A percentile compares a stretch with the other conserved stretches of the same genome.
phyloP scores from a whole-genome alignment of 2,888 invertebrate genomes.

The Tinea semifulvella region DNA sequence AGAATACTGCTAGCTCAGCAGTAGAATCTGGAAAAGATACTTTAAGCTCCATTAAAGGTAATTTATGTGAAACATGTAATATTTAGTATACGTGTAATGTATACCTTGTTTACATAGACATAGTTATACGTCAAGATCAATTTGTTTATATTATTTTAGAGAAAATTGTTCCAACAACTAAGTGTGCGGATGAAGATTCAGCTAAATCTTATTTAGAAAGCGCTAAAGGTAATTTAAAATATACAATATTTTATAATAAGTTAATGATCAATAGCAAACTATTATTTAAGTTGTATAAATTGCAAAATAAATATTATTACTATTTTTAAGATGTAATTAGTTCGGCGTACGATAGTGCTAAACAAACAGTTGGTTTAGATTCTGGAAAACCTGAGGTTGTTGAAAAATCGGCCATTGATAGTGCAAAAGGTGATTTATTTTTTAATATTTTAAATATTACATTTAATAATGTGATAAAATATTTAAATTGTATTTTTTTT shows the following conservation, averaged over 20 bases:
- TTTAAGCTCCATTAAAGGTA: conserved; percentile 6
- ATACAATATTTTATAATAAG: too few species aligned
- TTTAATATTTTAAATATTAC: too few species aligned
- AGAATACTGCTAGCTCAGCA: conserved; percentile 2
- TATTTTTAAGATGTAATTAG: too few species aligned
- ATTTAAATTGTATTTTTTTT: background rate
- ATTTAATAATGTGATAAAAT: conserved; percentile 6
- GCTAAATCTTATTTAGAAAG: conserved; percentile 39
- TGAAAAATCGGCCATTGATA: too few species aligned
- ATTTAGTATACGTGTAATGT: too few species aligned
- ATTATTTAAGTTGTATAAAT: too few species aligned
- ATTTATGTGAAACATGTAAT: background rate
- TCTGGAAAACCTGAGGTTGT: conserved; percentile 28
- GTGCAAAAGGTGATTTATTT: too few species aligned
- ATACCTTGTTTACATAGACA: too few species aligned
- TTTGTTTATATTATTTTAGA: conserved; percentile 30
- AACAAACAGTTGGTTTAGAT: conserved; percentile 36
- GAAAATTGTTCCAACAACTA: conserved; percentile 31
- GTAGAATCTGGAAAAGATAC: conserved; percentile 5
- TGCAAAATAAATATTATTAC: too few species aligned
- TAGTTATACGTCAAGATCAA: too few species aligned
- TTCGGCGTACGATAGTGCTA: conserved; percentile 32
- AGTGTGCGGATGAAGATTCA: conserved; percentile 23
- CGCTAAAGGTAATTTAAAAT: conserved; percentile 37
- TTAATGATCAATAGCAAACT: too few species aligned